These are phyloP conservation scores for Andrena camellia DNA, from an alignment of 2,888 invertebrate genomes.

Conservation along the genomic window DNA sequence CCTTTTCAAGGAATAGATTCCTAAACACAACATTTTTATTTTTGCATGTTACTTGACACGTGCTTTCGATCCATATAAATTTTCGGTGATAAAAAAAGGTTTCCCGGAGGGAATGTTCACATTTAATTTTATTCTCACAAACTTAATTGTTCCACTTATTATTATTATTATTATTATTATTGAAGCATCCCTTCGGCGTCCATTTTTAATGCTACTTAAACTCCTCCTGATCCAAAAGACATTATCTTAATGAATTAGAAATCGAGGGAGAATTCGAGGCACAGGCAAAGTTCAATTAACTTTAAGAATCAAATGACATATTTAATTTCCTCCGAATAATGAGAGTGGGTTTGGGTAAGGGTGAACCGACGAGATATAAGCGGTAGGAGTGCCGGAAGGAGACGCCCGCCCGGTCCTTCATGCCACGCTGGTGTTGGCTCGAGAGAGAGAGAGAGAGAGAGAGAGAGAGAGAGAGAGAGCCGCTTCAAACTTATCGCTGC, in stretches of 20 bases:
- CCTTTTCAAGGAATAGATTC: too few relatives aligned
- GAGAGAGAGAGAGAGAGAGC: slow-evolving; percentile 55
- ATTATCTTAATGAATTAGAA: slow-evolving; percentile 62
- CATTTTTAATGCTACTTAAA: not conserved
- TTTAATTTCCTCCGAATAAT: slow-evolving; percentile 84
- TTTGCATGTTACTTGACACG: too few relatives aligned
- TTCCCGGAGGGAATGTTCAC: too few relatives aligned
- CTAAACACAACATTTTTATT: too few relatives aligned
- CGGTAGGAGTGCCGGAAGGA: slow-evolving; percentile 80
- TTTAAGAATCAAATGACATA: slow-evolving; percentile 81
- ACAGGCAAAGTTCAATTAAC: slow-evolving; percentile 76
- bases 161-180: too few relatives aligned
- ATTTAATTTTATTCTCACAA: too few relatives aligned
- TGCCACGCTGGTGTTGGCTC: slow-evolving; percentile 42
- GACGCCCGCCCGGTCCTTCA: slow-evolving; percentile 75
- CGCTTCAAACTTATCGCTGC: slow-evolving; percentile 75
- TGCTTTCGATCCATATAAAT: too few relatives aligned
- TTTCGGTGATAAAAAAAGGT: too few relatives aligned
- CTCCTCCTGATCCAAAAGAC: slow-evolving; percentile 24
- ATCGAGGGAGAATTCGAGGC: slow-evolving; percentile 44
- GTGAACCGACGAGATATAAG: slow-evolving; percentile 72
- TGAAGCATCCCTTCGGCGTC: not conserved
- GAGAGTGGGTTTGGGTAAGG: slow-evolving; percentile 79
- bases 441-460: slow-evolving; percentile 51
- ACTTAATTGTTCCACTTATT: too few relatives aligned